phyloP scores from a whole-genome alignment of 2,797 vertebrate species.

The Discoglossus pictus region DNA sequence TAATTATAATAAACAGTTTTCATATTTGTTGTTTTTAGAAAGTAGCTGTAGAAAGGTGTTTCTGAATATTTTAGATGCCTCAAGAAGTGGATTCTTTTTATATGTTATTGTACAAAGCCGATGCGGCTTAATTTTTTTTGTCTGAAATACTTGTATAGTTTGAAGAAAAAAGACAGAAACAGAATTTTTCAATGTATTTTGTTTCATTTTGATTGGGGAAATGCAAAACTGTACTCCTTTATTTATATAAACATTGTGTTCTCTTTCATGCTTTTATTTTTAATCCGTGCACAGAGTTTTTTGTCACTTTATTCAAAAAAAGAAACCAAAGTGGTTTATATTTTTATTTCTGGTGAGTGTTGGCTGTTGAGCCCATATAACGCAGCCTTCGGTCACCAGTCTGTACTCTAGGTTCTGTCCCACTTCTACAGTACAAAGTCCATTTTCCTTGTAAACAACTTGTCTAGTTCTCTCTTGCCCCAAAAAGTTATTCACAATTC shows the following conservation, averaged over 20 bases:
- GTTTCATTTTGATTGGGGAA: slow-evolving; percentile 64
- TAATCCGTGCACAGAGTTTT: no score
- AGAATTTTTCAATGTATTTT: slow-evolving; percentile 56
- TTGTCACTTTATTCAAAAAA: no score
- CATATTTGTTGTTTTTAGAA: slow-evolving; percentile 68
- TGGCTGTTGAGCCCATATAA: no score
- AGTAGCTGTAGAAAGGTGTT: slow-evolving; percentile 71
- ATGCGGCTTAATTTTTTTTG: slow-evolving; percentile 77
- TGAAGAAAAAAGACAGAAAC: slow-evolving; percentile 59
- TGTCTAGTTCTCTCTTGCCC: no score
- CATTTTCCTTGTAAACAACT: no score
- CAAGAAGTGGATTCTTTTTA: slow-evolving; percentile 85
- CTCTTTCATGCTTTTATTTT: slow-evolving; percentile 70
- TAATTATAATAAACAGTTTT: slow-evolving; percentile 73
- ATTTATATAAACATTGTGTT: slow-evolving; percentile 81
- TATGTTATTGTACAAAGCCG: slow-evolving; percentile 78
- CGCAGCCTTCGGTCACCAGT: no score
- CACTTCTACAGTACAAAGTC: no score
- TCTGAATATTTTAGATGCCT: slow-evolving; percentile 72
- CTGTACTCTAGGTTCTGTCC: no score
- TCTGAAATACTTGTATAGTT: slow-evolving; percentile 78
- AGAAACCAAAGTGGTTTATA: no score
- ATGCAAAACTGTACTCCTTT: slow-evolving; percentile 72
- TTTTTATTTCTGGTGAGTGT: no score
- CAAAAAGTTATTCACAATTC: no score